phyloP scores from a whole-genome alignment of 2,113 vertebrate genomes.

The Trogon melanurus region DNA sequence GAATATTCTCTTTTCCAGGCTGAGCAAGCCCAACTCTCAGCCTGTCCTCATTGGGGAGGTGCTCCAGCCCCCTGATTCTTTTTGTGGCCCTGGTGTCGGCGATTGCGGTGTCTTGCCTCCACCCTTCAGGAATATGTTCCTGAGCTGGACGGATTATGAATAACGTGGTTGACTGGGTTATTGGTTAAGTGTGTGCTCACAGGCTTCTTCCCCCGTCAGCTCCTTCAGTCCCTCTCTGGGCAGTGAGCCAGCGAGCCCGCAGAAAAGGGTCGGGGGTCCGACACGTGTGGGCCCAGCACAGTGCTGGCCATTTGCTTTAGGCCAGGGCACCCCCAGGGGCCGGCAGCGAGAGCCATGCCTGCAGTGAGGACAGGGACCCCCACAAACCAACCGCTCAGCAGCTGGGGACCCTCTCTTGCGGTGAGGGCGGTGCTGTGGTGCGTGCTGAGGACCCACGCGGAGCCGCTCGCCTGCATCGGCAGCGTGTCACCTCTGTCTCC shows the following conservation, averaged over 20 bases:
- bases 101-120: background rate
- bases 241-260: background rate
- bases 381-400: too few species aligned
- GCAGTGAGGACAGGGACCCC: background rate
- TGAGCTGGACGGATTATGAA: fast-evolving
- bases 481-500: background rate
- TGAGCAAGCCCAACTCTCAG: too few species aligned
- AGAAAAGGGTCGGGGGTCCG: background rate
- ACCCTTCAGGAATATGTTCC: fast-evolving
- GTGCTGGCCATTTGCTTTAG: too few species aligned
- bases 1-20: too few species aligned
- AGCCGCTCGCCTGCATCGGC: background rate
- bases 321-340: background rate
- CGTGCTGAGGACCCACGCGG: fast-evolving
- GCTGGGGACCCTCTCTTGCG: too few species aligned
- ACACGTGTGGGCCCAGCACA: fast-evolving
- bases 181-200: too few species aligned
- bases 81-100: too few species aligned
- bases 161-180: too few species aligned
- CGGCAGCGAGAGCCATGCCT: background rate
- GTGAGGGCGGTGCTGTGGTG: fast-evolving
- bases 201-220: background rate
- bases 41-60: too few species aligned
- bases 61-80: too few species aligned
- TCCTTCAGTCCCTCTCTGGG: fast-evolving